These are phyloP conservation scores for Actenoides lindsayi DNA, from an alignment of 2,113 vertebrate species.

Conservation along the genomic window DNA sequence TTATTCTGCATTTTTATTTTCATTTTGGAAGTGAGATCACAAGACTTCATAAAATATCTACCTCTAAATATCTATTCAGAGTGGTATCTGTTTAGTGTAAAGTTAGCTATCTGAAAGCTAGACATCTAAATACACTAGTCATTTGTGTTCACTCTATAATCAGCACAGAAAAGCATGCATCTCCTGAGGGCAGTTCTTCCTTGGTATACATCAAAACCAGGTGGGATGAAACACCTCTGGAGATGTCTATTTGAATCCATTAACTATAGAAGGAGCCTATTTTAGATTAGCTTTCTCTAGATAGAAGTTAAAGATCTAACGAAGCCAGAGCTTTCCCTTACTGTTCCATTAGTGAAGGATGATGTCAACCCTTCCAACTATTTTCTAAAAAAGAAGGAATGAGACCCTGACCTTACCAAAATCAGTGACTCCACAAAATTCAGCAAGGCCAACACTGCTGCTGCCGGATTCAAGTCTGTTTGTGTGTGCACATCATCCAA, in stretches of 20 bases:
- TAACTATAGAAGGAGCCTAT: background rate
- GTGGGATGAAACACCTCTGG: conserved; percentile 27
- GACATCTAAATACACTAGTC: background rate
- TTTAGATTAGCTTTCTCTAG: conserved; percentile 16
- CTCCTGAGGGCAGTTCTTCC: conserved; percentile 28
- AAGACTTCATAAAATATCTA: background rate
- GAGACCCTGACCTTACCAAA: background rate
- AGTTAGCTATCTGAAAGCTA: conserved; percentile 9
- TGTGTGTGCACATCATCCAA: background rate
- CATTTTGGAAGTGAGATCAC: conserved; percentile 8
- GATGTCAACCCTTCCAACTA: background rate
- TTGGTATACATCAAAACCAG: conserved; percentile 21
- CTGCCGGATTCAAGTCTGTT: background rate
- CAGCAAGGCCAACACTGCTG: background rate
- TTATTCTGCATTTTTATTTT: background rate
- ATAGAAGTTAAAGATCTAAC: background rate
- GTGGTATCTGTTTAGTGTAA: conserved; percentile 3
- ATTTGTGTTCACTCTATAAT: conserved; percentile 7
- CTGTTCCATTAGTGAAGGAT: background rate
- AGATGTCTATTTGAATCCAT: conserved; percentile 43
- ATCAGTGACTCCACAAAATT: background rate
- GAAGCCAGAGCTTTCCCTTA: background rate
- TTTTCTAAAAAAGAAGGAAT: background rate
- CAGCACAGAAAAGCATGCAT: background rate
- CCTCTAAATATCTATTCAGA: background rate